Base-by-base conservation (phyloP, 2,113 vertebrate species). In the Psittacus erithacus region DNA sequence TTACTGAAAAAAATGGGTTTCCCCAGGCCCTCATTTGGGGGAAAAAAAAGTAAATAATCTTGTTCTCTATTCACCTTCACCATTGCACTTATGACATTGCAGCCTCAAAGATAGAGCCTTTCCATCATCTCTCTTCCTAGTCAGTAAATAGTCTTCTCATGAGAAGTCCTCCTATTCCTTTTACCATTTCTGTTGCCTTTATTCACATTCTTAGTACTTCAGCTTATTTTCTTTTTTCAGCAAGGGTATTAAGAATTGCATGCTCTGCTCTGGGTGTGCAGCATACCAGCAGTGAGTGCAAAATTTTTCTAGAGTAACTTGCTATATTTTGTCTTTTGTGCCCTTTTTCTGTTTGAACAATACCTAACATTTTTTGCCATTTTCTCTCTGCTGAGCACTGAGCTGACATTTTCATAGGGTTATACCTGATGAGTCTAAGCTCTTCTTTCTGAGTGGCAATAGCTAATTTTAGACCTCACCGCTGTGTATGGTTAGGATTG, bases 351-450 rank as follows among this genome's bases (percentile, higher is more conserved):
- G 39, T 86, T 87, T 82, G 57, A 95, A 92, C 69, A 91, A 78
- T 88, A 84, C 35, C 18, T 78, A 84, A 44, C 23, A 57, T 47
- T 78, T 69, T 91, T 91, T 97, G 29, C 7, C 39, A 73, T 86
- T 82, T 95, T 95, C 68, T 78, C 76, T 82, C 76, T 78, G 77
- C 86, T 82, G 83, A 95, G 69, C 27, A 35, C 38, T 64, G 49
- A 90, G 68, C 31, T 90, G 86, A 93, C 77, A 91, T 96, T 95
- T 96, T 93, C 86, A 57, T 55, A 75, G 65, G 35, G 69, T 71
- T 88, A 78, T 55, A 86, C 10, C 49, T 33, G 73, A 88, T 60
- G 35, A 90, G 55, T 29, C 55, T 50, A 93, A 93, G 69, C n/a
- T 81, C 25, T 91, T 85, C 52, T 88, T 93, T 81, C 86, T 63